Percentiles rank a stretch among this genome's conserved stretches.
These are phyloP conservation scores for Crocidura indochinensis DNA, from an alignment of 2,797 vertebrate species.

Conservation along the genomic window DNA sequence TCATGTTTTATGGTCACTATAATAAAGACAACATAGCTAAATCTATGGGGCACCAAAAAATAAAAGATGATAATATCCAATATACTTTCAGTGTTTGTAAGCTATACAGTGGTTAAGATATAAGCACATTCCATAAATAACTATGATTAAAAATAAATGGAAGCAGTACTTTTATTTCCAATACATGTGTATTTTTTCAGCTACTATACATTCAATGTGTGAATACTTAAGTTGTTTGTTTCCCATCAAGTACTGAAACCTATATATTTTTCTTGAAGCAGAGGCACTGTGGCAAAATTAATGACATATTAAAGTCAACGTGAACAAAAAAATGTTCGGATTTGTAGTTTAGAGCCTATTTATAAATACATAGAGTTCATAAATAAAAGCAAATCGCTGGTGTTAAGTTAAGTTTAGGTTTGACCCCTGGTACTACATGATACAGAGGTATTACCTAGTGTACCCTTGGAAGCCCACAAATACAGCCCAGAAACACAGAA, in stretches of 20 bases:
- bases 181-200: slow-evolving; percentile 58
- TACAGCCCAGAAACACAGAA: no score
- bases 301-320: not conserved
- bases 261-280: slow-evolving; percentile 60
- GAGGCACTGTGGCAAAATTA: slow-evolving; percentile 50
- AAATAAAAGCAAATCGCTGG: slow-evolving; percentile 61
- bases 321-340: slow-evolving; percentile 49
- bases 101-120: not conserved
- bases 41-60: slow-evolving; percentile 12
- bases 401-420: slow-evolving; percentile 38
- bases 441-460: no score
- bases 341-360: slow-evolving; percentile 20
- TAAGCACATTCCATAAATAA: slow-evolving; percentile 40
- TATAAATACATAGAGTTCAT: slow-evolving; percentile 45
- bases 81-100: slow-evolving; percentile 54
- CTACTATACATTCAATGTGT: slow-evolving; percentile 50
- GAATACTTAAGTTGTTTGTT: slow-evolving; percentile 56
- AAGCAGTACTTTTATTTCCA: slow-evolving; percentile 55
- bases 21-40: slow-evolving; percentile 49
- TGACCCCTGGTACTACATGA: no score
- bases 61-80: slow-evolving; percentile 8
- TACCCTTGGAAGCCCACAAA: no score
- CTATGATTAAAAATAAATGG: slow-evolving; percentile 68
- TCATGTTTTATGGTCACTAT: slow-evolving; percentile 46
- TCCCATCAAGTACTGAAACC: slow-evolving; percentile 34